These are phyloP conservation scores for Clitarchus hookeri DNA, from an alignment of 2,888 invertebrate genomes.

Conservation along the genomic window DNA sequence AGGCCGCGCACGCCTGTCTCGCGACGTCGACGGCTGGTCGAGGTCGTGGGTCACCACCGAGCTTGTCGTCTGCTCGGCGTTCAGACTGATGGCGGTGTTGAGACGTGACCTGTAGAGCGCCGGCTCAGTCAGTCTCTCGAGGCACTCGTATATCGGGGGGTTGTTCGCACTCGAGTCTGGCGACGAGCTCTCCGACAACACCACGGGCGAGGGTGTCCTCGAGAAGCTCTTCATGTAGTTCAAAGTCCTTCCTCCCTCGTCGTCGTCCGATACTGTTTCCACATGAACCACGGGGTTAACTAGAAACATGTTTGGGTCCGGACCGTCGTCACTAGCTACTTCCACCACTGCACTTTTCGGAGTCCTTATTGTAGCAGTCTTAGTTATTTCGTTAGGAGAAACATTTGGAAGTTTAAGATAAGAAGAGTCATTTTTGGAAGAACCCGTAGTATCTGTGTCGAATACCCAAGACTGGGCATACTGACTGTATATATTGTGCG, in stretches of 20 bases:
- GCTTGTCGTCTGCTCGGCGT: conserved; percentile 42
- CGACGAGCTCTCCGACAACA: conserved; percentile 52
- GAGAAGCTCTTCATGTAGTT: conserved; percentile 60
- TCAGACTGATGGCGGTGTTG: conserved; percentile 52
- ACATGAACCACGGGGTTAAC: conserved; percentile 56
- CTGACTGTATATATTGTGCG: conserved; percentile 52
- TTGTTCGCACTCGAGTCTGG: conserved; percentile 52
- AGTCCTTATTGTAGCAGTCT: conserved; percentile 31
- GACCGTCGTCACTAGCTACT: conserved; percentile 35
- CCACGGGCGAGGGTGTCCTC: conserved; percentile 56
- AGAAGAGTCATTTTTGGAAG: conserved; percentile 47
- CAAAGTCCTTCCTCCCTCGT: conserved; percentile 55
- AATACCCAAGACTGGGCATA: conserved; percentile 61
- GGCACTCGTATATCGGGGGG: conserved; percentile 55
- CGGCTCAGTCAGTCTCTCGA: conserved; percentile 56
- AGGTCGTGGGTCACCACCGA: conserved; percentile 30
- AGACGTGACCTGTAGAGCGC: conserved; percentile 55
- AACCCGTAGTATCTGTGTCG: conserved; percentile 50
- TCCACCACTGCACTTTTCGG: conserved; percentile 41
- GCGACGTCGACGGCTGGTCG: conserved; percentile 40
- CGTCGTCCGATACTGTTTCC: conserved; percentile 56
- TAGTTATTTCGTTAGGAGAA: conserved; percentile 32
- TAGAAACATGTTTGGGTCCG: conserved; percentile 46
- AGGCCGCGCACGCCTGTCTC: conserved; percentile 49
- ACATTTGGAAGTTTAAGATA: conserved; percentile 40